Evolutionary conservation across 2,113 vertebrate genomes (phyloP).

Genomic region (Diphyllodes magnificus): DNA sequence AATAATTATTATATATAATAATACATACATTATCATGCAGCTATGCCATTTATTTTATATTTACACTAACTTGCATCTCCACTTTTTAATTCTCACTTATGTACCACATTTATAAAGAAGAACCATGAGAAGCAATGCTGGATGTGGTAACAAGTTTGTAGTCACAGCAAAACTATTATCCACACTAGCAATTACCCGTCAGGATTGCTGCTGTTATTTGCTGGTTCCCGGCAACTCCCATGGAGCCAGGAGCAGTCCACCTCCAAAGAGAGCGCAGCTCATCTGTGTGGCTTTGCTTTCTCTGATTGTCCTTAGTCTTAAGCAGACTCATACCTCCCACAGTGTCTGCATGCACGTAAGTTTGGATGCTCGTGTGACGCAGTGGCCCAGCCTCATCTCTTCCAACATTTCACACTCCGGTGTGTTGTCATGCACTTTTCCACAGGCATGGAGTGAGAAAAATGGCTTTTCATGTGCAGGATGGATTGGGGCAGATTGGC

Average conservation of each 20-base stretch:
- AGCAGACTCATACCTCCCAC: neutral
- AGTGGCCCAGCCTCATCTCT: neutral
- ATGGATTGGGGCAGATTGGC: neutral
- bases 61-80: neutral
- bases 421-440: neutral
- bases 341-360: rapidly evolving
- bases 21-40: neutral
- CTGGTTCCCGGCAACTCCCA: neutral
- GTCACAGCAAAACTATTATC: neutral
- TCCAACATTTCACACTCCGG: neutral
- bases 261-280: neutral
- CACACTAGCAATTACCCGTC: neutral
- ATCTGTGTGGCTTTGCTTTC: neutral
- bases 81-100: neutral
- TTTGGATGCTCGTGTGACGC: neutral
- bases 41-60: neutral
- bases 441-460: neutral
- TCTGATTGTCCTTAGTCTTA: neutral
- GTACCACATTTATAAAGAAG: neutral
- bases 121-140: neutral
- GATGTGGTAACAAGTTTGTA: neutral
- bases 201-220: neutral
- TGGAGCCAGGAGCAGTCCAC: neutral
- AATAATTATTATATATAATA: too few species aligned
- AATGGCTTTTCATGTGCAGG: neutral